Base-by-base conservation (phyloP, 2,888 invertebrate species). In the Rhamnusium bicolor region DNA sequence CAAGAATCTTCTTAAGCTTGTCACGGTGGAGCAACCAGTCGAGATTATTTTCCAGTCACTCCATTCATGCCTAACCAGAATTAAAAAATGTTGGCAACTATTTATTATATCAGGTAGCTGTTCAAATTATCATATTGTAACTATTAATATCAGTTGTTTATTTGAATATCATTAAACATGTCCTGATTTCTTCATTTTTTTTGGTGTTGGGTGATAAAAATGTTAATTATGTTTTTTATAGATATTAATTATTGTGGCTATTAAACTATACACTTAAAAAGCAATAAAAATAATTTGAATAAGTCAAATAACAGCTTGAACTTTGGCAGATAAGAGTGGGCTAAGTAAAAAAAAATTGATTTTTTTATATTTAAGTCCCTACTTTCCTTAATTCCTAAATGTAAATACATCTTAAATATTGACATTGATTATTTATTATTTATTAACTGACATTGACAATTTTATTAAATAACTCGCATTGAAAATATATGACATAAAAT, bases 1-100 rank as follows among this genome's bases (percentile, higher is more conserved):
- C 32, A 32, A n/a, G 65, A 27, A 53, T 65, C 65, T 14, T 21
- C 63, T 65, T 63, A 14, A 63, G 27, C 62, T 63, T 14, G 8
- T 24, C 27, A 32, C 53, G 65, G 53, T 18, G 63, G 29, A 29
- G 63, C 49, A 12, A 7, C 24, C 12, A 16, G 10, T 53, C 18
- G 53, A 46, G 40, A 32, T 32, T 10, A 18, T 7, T 40, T 63
- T 49, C 27, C 16, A 49, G 29, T 18, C 10, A 19, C 12, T 53
- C 18, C 65, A 53, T 65, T 65, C 21, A 65, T n/a, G 53, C 32
- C 4, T 29, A 3, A 32, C 4, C 18, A 49, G 14, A 51, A 32
- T 18, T 53, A 53, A 65, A 29, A 19, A 27, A 27, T 65, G 46
- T 21, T 18, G 32, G 1, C 53, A 65, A n/a, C 32, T 27, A 32